Conservation (phyloP, 2,888 invertebrate species). For the Diloba caeruleocephala region DNA sequence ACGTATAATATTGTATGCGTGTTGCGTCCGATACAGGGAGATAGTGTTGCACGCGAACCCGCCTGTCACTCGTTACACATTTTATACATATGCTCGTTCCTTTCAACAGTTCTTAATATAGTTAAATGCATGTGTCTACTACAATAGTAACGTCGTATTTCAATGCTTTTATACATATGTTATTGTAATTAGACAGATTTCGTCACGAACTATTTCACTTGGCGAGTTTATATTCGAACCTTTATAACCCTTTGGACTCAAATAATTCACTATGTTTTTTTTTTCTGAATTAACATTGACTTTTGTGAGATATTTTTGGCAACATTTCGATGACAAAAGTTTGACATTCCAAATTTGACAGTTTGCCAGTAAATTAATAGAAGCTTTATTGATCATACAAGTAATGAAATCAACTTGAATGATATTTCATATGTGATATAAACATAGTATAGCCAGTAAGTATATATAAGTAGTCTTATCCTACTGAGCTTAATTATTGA, state of each 20-base stretch:
- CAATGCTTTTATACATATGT: constrained; percentile 37
- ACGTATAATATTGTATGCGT: constrained; percentile 86
- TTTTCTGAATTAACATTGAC: constrained; percentile 43
- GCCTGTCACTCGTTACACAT: constrained; percentile 69
- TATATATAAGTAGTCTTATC: constrained; percentile 66
- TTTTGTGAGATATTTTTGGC: constrained; percentile 46
- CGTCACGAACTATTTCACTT: constrained; percentile 71
- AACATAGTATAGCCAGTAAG: constrained; percentile 77
- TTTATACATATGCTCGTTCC: constrained; percentile 62
- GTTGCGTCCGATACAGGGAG: constrained; percentile 77
- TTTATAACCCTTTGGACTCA: constrained; percentile 22
- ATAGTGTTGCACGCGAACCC: constrained; percentile 77
- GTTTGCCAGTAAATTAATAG: constrained; percentile 70
- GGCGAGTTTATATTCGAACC: constrained; percentile 46
- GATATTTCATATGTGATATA: constrained; percentile 88
- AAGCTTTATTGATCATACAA: constrained; percentile 78
- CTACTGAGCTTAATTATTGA: constrained; percentile 63
- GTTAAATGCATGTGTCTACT: constrained; percentile 68
- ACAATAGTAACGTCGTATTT: constrained; percentile 51
- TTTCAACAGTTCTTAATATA: constrained; percentile 63
- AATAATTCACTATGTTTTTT: constrained; percentile 17
- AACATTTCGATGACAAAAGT: constrained; percentile 32
- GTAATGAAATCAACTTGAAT: constrained; percentile 77
- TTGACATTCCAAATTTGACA: constrained; percentile 73
- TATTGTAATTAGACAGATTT: constrained; percentile 57